Evolutionary conservation across 2,797 vertebrate genomes (phyloP).

Genomic region (Dendrocincla fuliginosa): DNA sequence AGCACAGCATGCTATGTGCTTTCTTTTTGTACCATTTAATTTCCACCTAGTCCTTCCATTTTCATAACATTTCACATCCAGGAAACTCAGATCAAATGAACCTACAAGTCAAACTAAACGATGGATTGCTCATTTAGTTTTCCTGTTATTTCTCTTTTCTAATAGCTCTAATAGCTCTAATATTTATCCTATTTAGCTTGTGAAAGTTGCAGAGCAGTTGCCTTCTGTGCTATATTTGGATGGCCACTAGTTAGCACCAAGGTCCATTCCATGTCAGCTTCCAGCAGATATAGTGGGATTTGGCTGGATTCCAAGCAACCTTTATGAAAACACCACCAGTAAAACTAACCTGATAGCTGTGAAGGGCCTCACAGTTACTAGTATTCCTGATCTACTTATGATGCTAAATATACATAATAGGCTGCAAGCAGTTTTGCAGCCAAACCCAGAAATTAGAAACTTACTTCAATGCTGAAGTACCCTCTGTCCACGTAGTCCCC

Average conservation of each 20-base stretch:
- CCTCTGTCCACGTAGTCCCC: conserved; percentile 99
- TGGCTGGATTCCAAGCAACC: neutral
- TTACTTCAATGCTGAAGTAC: conserved; percentile 99
- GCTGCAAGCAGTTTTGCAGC: neutral
- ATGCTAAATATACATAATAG: neutral
- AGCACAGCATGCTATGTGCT: neutral
- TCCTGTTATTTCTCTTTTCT: neutral
- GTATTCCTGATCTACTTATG: neutral
- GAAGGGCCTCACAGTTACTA: neutral
- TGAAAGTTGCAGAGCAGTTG: neutral
- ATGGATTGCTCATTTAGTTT: neutral
- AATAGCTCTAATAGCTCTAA: no score
- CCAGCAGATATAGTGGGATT: neutral
- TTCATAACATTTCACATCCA: neutral
- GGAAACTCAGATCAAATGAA: neutral
- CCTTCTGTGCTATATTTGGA: neutral
- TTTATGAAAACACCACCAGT: neutral
- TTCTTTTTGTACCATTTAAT: neutral
- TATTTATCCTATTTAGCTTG: neutral
- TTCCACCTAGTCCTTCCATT: neutral
- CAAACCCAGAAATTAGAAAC: conserved; percentile 57
- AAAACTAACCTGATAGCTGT: neutral
- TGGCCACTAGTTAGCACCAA: neutral
- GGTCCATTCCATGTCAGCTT: neutral
- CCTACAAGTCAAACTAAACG: neutral